These are phyloP conservation scores for Octomys mimax DNA, from an alignment of 2,797 vertebrate genomes.

Conservation along the genomic window DNA sequence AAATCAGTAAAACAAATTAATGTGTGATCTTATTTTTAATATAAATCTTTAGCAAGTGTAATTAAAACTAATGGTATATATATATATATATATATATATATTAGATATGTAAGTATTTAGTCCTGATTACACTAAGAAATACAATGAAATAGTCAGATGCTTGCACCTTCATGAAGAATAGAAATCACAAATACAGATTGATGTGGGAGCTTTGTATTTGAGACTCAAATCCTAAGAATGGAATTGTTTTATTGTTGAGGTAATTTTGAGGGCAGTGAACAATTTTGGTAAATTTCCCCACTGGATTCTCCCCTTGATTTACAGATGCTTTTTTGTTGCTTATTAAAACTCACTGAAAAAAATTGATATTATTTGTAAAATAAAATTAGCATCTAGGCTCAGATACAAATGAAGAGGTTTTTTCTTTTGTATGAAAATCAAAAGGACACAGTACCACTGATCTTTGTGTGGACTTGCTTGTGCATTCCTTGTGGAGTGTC, in stretches of 20 bases:
- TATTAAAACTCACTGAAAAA: not conserved
- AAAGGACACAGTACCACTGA: not conserved
- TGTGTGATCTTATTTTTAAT: not conserved
- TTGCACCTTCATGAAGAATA: not conserved
- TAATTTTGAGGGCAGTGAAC: not conserved
- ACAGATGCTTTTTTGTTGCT: not conserved
- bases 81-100: not conserved
- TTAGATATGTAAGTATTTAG: not conserved
- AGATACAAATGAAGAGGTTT: not conserved
- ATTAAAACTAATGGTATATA: not conserved
- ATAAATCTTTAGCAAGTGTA: not conserved
- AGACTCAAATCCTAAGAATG: not conserved
- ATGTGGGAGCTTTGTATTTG: not conserved
- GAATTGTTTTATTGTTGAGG: not conserved
- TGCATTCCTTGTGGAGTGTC: not conserved
- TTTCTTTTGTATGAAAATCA: not conserved
- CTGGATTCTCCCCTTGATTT: slow-evolving; percentile 16
- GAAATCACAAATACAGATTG: not conserved
- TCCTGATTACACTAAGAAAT: not conserved
- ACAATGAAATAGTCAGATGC: not conserved
- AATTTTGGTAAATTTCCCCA: not conserved
- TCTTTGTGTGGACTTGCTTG: not conserved
- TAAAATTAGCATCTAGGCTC: not conserved
- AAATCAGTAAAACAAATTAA: not conserved
- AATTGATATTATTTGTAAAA: not conserved